Evolutionary conservation across 2,888 invertebrate species (phyloP), one percentile per base, ranked within the genome.

Genomic region (Rhimphoctona megacephalus): DNA sequence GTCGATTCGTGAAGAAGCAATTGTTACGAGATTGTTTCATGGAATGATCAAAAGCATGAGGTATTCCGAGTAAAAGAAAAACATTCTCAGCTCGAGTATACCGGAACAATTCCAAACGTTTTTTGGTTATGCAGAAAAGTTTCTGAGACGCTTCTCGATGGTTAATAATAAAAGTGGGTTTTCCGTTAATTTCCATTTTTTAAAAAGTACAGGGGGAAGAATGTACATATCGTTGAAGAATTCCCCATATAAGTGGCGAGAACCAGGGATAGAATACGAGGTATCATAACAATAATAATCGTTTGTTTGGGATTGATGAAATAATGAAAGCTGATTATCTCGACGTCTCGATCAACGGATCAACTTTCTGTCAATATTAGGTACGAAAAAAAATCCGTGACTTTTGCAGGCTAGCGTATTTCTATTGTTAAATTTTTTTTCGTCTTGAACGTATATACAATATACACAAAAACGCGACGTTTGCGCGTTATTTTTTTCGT

Each of bases 1-100:
- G 52, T 76, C 73, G 73, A 82, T 73, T 85, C 79, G 79, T 66
- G 70, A 86, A 77, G 76, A 77, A 61, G 39, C 67, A 86, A 86
- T 86, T 84, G 78, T 84, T 86, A 74, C 73, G 70, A 83, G 66
- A 81, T 83, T 81, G 76, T 77, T 86, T 83, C 83, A 46, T 57
- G 72, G 77, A 80, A 83, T 83, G 54, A 77, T 73, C 66, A 67
- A 54, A 49, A 70, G 30, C 64, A 64, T 39, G 46, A 39, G 30
- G 76, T 64, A 64, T 49, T 77, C 46, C 64, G n/a, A 33, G 64
- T 49, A 14, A 77, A 46, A 33, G n/a, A 14, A 64, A 49, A 77
- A 33, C 11, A 49, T 43, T 4, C 14, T 46, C 22, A 7, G 22
- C 9, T 19, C 8, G 30, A 14, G 43, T 11, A 11, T 11, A 57